These are phyloP conservation scores for Piezodorus guildinii DNA, from an alignment of 1,140 invertebrate species.

Conservation along the genomic window DNA sequence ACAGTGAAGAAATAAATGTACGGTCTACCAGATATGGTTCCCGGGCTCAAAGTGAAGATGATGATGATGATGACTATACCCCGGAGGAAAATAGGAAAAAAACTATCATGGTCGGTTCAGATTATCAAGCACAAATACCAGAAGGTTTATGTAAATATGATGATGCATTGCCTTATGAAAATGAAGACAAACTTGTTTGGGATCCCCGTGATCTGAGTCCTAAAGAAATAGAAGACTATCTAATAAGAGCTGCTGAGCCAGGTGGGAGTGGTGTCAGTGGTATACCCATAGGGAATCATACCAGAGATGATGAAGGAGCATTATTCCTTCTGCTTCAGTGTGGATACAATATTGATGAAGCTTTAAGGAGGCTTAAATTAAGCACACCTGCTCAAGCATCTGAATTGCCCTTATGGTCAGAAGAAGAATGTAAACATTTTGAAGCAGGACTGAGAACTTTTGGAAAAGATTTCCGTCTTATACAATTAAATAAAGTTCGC, in stretches of 20 bases:
- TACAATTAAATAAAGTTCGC: conserved; percentile 85
- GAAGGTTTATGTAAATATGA: conserved; percentile 74
- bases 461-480: conserved; percentile 92
- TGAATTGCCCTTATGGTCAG: conserved; percentile 83
- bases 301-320: conserved; percentile 89
- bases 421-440: conserved; percentile 94
- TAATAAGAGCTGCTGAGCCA: conserved; percentile 53
- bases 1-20: conserved; percentile 33
- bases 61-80: conserved; percentile 62
- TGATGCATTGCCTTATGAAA: conserved; percentile 87
- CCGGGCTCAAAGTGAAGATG: conserved; percentile 45
- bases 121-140: conserved; percentile 88
- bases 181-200: conserved; percentile 92
- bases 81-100: conserved; percentile 52
- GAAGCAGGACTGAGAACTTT: conserved; percentile 84
- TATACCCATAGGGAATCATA: conserved; percentile 62
- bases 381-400: conserved; percentile 43
- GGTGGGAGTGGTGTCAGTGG: conserved; percentile 41
- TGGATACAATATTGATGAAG: conserved; percentile 89
- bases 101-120: conserved; percentile 91
- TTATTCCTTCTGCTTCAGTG: conserved; percentile 85
- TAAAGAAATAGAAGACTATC: conserved; percentile 66
- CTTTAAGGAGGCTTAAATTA: conserved; percentile 68
- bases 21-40: conserved; percentile 28
- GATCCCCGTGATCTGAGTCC: conserved; percentile 67